Percentiles rank a stretch among this genome's conserved stretches.
Conservation (phyloP, 2,888 invertebrate species). For the Acanthosoma haemorrhoidale region DNA sequence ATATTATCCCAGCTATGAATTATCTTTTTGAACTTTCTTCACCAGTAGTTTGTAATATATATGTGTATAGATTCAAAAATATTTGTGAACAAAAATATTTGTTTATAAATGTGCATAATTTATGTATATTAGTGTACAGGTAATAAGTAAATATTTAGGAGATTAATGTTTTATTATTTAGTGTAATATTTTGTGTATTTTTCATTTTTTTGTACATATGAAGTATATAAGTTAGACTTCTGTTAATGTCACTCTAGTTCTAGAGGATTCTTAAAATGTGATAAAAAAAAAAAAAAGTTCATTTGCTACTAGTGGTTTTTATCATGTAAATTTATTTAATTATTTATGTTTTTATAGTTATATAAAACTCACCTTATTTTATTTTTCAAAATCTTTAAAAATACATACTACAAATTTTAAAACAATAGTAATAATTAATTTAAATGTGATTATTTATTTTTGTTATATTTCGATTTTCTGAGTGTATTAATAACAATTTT, state of each 20-base stretch:
- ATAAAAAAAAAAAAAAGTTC: neutral
- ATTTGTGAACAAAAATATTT: neutral
- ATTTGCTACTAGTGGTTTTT: neutral
- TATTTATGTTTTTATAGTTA: neutral
- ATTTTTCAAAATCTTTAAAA: neutral
- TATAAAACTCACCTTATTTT: neutral
- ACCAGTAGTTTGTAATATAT: no score
- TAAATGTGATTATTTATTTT: no score
- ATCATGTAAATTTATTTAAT: conserved; percentile 11
- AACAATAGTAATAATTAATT: no score
- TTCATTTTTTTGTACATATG: neutral
- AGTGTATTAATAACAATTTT: no score
- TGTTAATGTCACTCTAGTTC: neutral
- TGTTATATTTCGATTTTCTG: no score
- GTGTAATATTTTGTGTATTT: neutral
- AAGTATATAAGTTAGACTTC: neutral
- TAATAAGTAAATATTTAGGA: neutral
- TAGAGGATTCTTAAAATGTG: conserved; percentile 2
- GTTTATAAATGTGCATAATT: neutral
- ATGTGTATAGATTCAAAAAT: no score
- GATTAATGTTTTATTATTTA: neutral
- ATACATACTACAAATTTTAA: no score
- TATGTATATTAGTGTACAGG: conserved; percentile 4
- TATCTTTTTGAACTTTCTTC: no score
- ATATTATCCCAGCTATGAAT: no score